These are phyloP conservation scores for Rhopalosiphum maidis DNA, from an alignment of 1,140 invertebrate genomes.

Conservation along the genomic window DNA sequence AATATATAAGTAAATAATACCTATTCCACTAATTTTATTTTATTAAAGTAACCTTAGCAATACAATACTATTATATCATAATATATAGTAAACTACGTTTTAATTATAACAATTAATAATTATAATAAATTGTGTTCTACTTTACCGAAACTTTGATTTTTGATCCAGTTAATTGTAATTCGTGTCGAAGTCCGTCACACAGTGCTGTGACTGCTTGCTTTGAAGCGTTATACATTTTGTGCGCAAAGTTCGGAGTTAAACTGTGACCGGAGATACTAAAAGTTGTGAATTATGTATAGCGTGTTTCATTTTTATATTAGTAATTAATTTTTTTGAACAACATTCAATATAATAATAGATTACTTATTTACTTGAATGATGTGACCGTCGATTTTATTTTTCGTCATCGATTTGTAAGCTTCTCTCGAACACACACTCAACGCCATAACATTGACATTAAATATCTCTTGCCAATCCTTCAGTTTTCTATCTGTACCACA, in stretches of 20 bases:
- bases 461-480: conserved; percentile 64
- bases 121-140: neutral
- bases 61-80: neutral
- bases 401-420: conserved; percentile 67
- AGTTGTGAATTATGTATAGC: neutral
- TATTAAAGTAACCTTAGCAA: no score
- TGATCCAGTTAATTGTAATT: conserved; percentile 66
- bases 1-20: no score
- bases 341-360: neutral
- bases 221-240: conserved; percentile 68
- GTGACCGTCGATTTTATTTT: conserved; percentile 67
- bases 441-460: conserved; percentile 70
- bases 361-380: conserved; percentile 73
- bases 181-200: conserved; percentile 68
- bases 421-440: conserved; percentile 68
- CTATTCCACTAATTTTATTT: no score
- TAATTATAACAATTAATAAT: neutral
- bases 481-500: conserved; percentile 61
- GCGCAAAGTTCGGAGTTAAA: conserved; percentile 58
- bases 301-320: conserved; percentile 35
- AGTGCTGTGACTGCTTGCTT: conserved; percentile 69
- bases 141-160: conserved; percentile 70
- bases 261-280: conserved; percentile 62
- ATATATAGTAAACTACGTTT: neutral
- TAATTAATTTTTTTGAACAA: neutral